phyloP scores from a whole-genome alignment of 2,888 invertebrate species.

The Spilarctia lutea region DNA sequence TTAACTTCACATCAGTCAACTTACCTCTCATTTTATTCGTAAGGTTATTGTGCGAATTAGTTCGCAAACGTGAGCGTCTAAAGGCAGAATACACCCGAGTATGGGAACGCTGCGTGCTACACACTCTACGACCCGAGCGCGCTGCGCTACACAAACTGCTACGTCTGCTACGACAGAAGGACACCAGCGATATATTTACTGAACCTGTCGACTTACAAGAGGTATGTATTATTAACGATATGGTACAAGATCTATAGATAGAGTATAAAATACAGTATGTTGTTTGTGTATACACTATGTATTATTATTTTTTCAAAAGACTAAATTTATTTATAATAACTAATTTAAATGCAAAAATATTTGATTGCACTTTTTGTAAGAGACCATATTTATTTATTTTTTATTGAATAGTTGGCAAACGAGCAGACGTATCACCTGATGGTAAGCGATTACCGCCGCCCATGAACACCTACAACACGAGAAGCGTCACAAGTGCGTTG shows the following conservation, averaged over 20 bases:
- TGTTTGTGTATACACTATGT: background rate
- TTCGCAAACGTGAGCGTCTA: constrained; percentile 97
- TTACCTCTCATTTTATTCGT: background rate
- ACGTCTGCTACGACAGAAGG: constrained; percentile 91
- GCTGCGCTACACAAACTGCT: constrained; percentile 92
- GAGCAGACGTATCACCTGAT: too few relatives aligned
- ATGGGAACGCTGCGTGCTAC: constrained; percentile 92
- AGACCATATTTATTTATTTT: too few relatives aligned
- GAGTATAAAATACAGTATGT: background rate
- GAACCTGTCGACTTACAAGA: constrained; percentile 96
- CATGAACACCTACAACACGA: too few relatives aligned
- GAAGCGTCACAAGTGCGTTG: too few relatives aligned
- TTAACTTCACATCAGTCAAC: background rate
- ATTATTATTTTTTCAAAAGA: background rate
- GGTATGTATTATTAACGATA: constrained; percentile 67
- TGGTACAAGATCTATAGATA: background rate
- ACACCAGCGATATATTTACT: constrained; percentile 95
- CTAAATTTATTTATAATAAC: background rate
- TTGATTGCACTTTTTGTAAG: too few relatives aligned
- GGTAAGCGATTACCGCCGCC: too few relatives aligned
- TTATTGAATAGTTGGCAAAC: too few relatives aligned
- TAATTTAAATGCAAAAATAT: too few relatives aligned
- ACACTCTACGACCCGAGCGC: constrained; percentile 93
- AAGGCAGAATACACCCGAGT: constrained; percentile 95
- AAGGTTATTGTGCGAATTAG: constrained; percentile 95